These are phyloP conservation scores for Sepiola atlantica DNA, from an alignment of 2,888 invertebrate genomes.

Conservation along the genomic window DNA sequence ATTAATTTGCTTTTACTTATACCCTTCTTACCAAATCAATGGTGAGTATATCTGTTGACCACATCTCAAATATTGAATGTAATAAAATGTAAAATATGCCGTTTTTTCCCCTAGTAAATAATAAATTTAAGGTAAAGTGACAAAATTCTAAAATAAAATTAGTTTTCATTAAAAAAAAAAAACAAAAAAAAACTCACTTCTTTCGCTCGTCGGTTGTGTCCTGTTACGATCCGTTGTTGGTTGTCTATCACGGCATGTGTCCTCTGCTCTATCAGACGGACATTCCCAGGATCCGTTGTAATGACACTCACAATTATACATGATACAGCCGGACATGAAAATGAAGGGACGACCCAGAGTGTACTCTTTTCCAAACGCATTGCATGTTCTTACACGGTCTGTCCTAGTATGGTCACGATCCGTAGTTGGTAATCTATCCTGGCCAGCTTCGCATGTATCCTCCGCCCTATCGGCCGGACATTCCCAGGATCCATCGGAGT, in stretches of 20 bases:
- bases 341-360: not conserved
- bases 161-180: no score
- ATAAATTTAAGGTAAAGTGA: no score
- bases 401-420: not conserved
- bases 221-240: no score
- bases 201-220: not conserved
- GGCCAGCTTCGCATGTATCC: not conserved
- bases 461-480: conserved; percentile 55
- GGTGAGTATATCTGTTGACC: no score
- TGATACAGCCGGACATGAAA: not conserved
- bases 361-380: not conserved
- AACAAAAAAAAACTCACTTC: not conserved
- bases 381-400: not conserved
- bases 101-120: no score
- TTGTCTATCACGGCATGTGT: not conserved
- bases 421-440: not conserved
- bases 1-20: no score
- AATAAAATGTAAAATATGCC: no score
- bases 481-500: conserved; percentile 61
- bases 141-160: not conserved
- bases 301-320: not conserved
- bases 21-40: no score
- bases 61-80: no score
- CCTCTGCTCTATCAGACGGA: not conserved
- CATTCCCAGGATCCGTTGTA: conserved; percentile 59